These are phyloP conservation scores for Mastigias papua DNA, from an alignment of 30 jellyfish, hydroid and myxozoan genomes.

Conservation along the genomic window DNA sequence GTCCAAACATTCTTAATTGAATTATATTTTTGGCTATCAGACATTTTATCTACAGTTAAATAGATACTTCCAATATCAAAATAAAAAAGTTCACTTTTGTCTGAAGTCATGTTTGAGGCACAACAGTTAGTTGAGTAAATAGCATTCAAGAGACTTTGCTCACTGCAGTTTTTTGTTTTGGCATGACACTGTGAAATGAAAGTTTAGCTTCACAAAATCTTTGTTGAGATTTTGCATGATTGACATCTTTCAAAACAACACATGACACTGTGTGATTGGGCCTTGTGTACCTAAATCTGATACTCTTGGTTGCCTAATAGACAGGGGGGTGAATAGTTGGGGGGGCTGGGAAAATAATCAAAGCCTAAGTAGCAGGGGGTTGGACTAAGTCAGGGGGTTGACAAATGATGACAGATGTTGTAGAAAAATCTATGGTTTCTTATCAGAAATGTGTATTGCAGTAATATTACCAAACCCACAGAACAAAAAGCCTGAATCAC, in stretches of 20 bases:
- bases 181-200: not conserved
- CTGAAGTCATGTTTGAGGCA: not conserved
- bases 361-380: no score
- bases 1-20: not conserved
- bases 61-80: not conserved
- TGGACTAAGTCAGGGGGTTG: no score
- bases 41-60: not conserved
- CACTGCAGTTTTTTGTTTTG: not conserved
- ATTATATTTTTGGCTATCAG: not conserved
- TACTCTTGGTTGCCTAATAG: no score
- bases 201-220: no score
- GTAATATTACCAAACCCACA: no score
- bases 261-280: not conserved
- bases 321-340: no score
- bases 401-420: no score
- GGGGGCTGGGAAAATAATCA: no score
- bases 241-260: not conserved
- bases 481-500: no score
- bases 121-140: not conserved
- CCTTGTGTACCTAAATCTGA: not conserved
- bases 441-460: no score
- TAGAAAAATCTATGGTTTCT: no score
- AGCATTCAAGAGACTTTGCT: not conserved
- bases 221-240: not conserved
- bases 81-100: not conserved